Base-by-base conservation (phyloP, 2,797 vertebrate genomes). In the Halcyon smyrnensis region DNA sequence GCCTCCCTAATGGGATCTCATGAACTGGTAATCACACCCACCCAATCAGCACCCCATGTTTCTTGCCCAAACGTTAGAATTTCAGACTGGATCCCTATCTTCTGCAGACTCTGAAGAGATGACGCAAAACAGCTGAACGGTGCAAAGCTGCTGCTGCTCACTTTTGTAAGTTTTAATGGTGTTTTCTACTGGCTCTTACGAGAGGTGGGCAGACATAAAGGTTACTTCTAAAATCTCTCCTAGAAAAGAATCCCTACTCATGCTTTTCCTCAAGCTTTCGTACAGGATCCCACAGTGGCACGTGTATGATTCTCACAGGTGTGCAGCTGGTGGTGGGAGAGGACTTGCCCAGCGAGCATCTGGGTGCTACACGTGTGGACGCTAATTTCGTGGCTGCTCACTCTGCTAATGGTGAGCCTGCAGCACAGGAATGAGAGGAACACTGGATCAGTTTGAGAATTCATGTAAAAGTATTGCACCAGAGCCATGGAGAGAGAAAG, bases 361-460 rank as follows among this genome's bases (percentile, higher is more conserved):
- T 71, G 95, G 25, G 81, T 36, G 69, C 89, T 39, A 39, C 37
- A 16, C 20, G 46, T 39, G 67, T 15, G 53, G 90, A 37, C 27
- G 57, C 67, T 60, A 24, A 15, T 15, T 51, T 14, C 27, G 45
- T 6, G 50, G 27, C 27, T 51, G 27, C 27, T 80, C 12, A 79
- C 89, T 46, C 87, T 60, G 84, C 84, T 91, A 62, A 88, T 13
- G 48, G 91, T 0, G 34, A 88, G 54, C 88, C 74, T 32, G 73
- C 45, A 59, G 70, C 1, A 2, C 39, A 21, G 32, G 23, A 24
- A 46, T 24, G 57, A 81, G 78, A 82, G 54, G 89, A 91, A 85
- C 63, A 90, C 84, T 56, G 86, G 82, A 78, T 82, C 36, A n/a
- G 92, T 77, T 79, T 84, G 92, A 79, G 76, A 92, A 86, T 83